Conservation (phyloP, 2,113 vertebrate species). For the Asarcornis scutulata region DNA sequence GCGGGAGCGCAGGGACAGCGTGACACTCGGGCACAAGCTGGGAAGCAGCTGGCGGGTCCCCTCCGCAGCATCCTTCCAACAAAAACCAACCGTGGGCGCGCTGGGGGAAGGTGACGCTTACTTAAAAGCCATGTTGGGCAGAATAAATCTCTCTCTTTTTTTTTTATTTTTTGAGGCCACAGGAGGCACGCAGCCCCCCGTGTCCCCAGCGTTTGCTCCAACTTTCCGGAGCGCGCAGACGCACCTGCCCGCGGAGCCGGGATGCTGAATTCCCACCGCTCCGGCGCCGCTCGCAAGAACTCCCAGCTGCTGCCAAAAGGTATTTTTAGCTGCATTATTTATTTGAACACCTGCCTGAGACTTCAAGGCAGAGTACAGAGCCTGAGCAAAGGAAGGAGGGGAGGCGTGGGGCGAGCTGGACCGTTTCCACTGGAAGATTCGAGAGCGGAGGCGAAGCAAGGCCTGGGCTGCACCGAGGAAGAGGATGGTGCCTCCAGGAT, state of each 20-base stretch:
- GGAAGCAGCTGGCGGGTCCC: background rate
- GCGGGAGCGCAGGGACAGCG: rapidly evolving
- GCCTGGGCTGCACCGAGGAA: rapidly evolving
- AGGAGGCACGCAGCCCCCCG: background rate
- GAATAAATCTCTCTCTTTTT: background rate
- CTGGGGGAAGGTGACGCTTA: background rate
- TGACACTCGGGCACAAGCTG: background rate
- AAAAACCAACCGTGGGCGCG: background rate
- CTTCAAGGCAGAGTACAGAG: constrained; percentile 59
- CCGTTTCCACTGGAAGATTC: constrained; percentile 66
- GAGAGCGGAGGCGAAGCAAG: background rate
- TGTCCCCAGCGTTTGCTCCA: background rate
- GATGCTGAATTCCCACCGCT: constrained; percentile 59
- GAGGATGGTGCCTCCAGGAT: rapidly evolving
- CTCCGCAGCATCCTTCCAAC: background rate
- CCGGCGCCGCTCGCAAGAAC: constrained; percentile 69
- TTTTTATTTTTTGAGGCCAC: background rate
- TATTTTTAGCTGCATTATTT: constrained; percentile 92
- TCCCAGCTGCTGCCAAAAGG: constrained; percentile 85
- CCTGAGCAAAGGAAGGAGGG: constrained; percentile 15
- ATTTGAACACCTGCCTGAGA: constrained; percentile 89
- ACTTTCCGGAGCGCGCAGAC: constrained; percentile 11
- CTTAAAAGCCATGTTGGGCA: background rate
- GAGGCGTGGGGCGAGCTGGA: constrained; percentile 66
- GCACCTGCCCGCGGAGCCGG: constrained; percentile 47